Base-by-base conservation (phyloP, 2,888 invertebrate genomes). In the Dolichopus griseipennis region DNA sequence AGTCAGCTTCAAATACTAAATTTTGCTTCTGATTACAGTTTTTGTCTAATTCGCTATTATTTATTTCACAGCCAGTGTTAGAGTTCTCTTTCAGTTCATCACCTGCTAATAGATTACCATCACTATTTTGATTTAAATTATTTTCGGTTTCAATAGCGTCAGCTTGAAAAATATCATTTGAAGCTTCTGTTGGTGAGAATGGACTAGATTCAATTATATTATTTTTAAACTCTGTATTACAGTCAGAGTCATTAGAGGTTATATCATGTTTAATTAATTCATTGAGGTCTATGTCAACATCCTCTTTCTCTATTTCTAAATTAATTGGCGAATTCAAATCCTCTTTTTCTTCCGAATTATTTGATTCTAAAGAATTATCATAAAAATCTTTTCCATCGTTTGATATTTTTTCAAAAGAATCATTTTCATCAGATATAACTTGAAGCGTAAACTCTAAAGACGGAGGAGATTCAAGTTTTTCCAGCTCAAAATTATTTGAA, bases 1-100 rank as follows among this genome's bases (percentile, higher is more conserved):
- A 75, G 67, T 75, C 75, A 9, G 74, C 75, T 70, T 72, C 73
- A 41, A 75, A 74, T 21, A 66, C 68, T 10, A 71, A 68, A 52
- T 69, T 69, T 18, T 34, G 8, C 1, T 33, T 7, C n/a, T 15
- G 33, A 64, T 1, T 15, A 64, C 15, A 33, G 33, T 12, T 64
- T n/a, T 64, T 27, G 6, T 2, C 6, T 37, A 34, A 34, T 64
- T 15, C n/a, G 6, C 33, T 64, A 62, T 12, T 62, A 21, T 5
- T 61, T 7, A 9, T 9, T 63, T 63, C 62, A 62, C 22, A 62
- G 22, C 27, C 63, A 27, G 27, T 27, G 27, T 27, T 27, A 1
- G 27, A 27, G 18, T 63, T 15, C 4, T 52, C 52, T 52, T 52
- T 18, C 4, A 52, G 52, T 3, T n/a, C 52, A 37, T 37, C 18